Percentiles rank a stretch among this genome's conserved stretches.
These are phyloP conservation scores for Drosophila mayaguana DNA, from an alignment of 2,888 invertebrate genomes.

Conservation along the genomic window DNA sequence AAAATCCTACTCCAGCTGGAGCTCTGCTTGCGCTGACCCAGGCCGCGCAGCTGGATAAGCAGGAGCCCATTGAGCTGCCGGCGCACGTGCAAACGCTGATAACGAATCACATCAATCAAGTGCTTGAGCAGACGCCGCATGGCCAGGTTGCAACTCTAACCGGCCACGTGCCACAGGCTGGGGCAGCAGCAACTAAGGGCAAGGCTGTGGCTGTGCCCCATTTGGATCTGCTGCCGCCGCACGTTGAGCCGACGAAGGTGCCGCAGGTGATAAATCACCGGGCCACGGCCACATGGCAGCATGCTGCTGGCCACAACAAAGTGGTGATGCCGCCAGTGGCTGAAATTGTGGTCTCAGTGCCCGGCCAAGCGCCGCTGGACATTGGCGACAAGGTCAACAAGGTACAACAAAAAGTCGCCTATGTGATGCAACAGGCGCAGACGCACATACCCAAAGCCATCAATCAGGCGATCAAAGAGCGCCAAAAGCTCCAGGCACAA, in stretches of 20 bases:
- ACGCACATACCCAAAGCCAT: conserved; percentile 62
- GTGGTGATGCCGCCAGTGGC: conserved; percentile 61
- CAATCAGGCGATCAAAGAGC: conserved; percentile 60
- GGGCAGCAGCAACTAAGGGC: conserved; percentile 4
- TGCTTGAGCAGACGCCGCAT: conserved; percentile 51
- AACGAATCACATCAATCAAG: conserved; percentile 71
- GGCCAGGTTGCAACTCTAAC: conserved; percentile 42
- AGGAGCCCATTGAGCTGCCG: conserved; percentile 56
- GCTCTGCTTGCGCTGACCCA: conserved; percentile 43
- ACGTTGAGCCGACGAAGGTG: conserved; percentile 49
- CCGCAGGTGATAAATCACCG: conserved; percentile 67
- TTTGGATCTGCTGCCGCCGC: conserved; percentile 63
- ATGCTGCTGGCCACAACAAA: conserved; percentile 47
- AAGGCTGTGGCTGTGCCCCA: conserved; percentile 34
- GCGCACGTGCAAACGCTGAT: conserved; percentile 57
- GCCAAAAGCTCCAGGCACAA: conserved; percentile 36
- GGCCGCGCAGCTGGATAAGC: conserved; percentile 47
- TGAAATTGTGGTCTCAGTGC: conserved; percentile 55
- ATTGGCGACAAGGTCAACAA: conserved; percentile 64
- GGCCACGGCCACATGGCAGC: conserved; percentile 50
- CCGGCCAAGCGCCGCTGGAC: conserved; percentile 49
- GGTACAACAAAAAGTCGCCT: conserved; percentile 57
- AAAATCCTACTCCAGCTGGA: neutral
- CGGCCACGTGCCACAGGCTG: conserved; percentile 59
- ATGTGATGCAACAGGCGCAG: conserved; percentile 71